Conservation (phyloP, 2,797 vertebrate species). For the Muscicapa striata region DNA sequence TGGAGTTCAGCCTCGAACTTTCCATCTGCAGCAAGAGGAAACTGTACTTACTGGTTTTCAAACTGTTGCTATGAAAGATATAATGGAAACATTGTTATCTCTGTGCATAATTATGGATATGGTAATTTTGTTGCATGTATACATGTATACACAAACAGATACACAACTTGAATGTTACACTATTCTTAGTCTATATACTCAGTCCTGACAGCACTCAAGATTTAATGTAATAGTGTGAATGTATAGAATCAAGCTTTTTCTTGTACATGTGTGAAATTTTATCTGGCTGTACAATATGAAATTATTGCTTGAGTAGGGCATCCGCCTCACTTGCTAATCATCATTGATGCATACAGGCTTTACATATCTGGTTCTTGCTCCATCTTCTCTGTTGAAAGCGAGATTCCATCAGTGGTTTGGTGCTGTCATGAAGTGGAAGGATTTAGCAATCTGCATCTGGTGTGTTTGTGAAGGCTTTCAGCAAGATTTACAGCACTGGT, state of each 20-base stretch:
- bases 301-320: background rate
- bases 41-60: background rate
- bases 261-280: background rate
- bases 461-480: constrained; percentile 29
- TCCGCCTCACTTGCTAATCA: background rate
- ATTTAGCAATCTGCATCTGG: constrained; percentile 50
- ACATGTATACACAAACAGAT: background rate
- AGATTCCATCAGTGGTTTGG: background rate
- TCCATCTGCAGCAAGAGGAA: background rate
- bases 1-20: constrained; percentile 10
- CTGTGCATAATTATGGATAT: constrained; percentile 1
- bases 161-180: background rate
- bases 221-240: background rate
- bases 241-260: background rate
- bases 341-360: background rate
- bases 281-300: background rate
- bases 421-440: constrained; percentile 32
- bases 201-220: background rate
- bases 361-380: background rate
- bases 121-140: background rate
- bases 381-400: background rate
- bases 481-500: constrained; percentile 27
- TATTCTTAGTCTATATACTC: background rate
- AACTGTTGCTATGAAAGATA: background rate
- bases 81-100: constrained; percentile 38